Evolutionary conservation across 2,888 invertebrate species (phyloP), one percentile per base, ranked within the genome.

Genomic region (Zonitis immaculata): DNA sequence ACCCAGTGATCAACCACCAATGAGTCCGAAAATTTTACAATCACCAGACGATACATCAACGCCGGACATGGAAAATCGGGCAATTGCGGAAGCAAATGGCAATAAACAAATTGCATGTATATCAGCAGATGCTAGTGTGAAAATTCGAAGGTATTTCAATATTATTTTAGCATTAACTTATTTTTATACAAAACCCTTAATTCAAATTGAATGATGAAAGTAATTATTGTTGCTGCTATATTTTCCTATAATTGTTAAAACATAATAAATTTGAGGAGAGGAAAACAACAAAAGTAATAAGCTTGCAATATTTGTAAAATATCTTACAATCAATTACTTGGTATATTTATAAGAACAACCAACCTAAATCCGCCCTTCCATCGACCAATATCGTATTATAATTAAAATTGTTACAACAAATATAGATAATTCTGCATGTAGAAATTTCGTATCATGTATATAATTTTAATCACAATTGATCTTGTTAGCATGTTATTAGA

Each of bases 1-100:
- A n/a, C 74, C 76, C 2, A 73, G 75, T 55, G 75, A 76, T 55
- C 75, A 75, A 45, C 74, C 75, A 8, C 72, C 74, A 14, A 68
- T 73, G 65, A 71, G 72, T 11, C 72, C 72, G 4, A 69, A 72
- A 57, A 61, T 65, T 22, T 49, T 66, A 27, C 71, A 71, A 55
- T 71, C 71, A 12, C 70, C 73, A 5, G 72, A 72, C 25, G 70
- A 71, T 62, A 58, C 30, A 60, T 62, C 9, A 51, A 42, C 14
- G 54, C 59, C 22, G n/a, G n/a, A n/a, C n/a, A n/a, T n/a, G n/a
- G n/a, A n/a, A n/a, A n/a, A n/a, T n/a, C n/a, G n/a, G n/a, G n/a
- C n/a, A n/a, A n/a, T n/a, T 60, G 28, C 66, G 66, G 51, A 65
- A 68, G 44, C 59, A 49, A 70, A 70, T 49, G 67, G 67, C 9